Evolutionary conservation across 2,888 invertebrate species (phyloP), one percentile per base, ranked within the genome.

Genomic region (Orgyia antiqua): DNA sequence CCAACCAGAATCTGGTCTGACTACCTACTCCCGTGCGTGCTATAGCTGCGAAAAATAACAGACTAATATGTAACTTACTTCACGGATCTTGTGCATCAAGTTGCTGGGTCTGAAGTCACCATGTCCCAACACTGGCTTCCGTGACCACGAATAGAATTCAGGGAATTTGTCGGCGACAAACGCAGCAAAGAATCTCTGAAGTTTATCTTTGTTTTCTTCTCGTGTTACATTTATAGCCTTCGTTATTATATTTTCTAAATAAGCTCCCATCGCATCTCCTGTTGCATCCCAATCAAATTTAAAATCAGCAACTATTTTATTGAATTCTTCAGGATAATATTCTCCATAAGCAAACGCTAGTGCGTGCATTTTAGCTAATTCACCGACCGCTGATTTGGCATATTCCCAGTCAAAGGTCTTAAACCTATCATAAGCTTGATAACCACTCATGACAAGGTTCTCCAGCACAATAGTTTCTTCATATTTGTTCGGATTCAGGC

Each of bases 361-460:
- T 0, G 73, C 69, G 30, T 78, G 77, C 3, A 70, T 47, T 34
- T 64, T 68, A 0, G 68, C 75, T 27, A 72, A 34, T 4, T 58
- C 58, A 10, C 42, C 27, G 0, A 51, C 29, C 0, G 68, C 56
- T 9, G 69, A 64, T n/a, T 52, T 50, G 4, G 42, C 48, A 10
- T 49, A 49, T 20, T 42, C 29, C 55, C 62, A 65, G 32, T 58
- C 47, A 2, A 73, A 34, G 2, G 58, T 38, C 24, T 45, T 48
- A 10, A 63, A 36, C 30, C 68, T 57, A 10, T 75, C 54, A 24
- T 53, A 48, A 4, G 44, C 34, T 1, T 15, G 29, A 36, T 52
- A 78, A 2, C 68, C 68, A 11, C 50, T 42, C 0, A 12, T 38
- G 0, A 27, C 21, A 6, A 70, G 29, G 33, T 68, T 50, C 33